Percentiles rank a stretch among this genome's conserved stretches.
phyloP scores from a whole-genome alignment of 1,140 invertebrate species.

The Trichonephila inaurata region DNA sequence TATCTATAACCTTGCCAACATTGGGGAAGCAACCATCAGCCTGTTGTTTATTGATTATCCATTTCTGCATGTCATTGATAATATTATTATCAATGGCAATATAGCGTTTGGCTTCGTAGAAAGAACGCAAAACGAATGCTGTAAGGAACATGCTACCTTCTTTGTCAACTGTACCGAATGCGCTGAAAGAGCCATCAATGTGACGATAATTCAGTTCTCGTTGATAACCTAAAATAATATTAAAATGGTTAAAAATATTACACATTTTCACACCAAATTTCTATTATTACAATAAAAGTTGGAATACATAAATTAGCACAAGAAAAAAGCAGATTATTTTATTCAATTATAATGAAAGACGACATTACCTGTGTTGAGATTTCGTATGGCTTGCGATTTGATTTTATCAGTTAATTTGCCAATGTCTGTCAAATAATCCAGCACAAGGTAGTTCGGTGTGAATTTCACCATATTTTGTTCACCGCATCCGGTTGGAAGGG shows the following conservation, averaged over 20 bases:
- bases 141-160: conserved; percentile 91
- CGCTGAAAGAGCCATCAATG: conserved; percentile 89
- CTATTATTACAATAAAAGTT: background rate
- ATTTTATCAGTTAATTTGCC: conserved; percentile 81
- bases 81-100: conserved; percentile 86
- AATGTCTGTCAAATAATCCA: conserved; percentile 84
- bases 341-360: too few species aligned
- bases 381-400: conserved; percentile 83
- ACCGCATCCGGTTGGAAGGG: conserved; percentile 86
- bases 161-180: conserved; percentile 86
- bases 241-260: background rate
- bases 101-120: conserved; percentile 85
- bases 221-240: conserved; percentile 85
- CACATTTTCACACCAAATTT: too few species aligned
- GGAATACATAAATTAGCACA: background rate
- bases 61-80: conserved; percentile 81
- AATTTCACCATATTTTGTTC: conserved; percentile 92
- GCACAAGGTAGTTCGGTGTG: conserved; percentile 88
- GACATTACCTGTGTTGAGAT: conserved; percentile 86
- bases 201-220: conserved; percentile 88
- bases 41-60: conserved; percentile 81
- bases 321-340: too few species aligned
- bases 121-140: conserved; percentile 89
- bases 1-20: conserved; percentile 67
- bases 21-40: conserved; percentile 67